A percentile compares a stretch with the other conserved stretches of the same genome.
Conservation (phyloP, 2,888 invertebrate species). For the Cheilosia urbana region DNA sequence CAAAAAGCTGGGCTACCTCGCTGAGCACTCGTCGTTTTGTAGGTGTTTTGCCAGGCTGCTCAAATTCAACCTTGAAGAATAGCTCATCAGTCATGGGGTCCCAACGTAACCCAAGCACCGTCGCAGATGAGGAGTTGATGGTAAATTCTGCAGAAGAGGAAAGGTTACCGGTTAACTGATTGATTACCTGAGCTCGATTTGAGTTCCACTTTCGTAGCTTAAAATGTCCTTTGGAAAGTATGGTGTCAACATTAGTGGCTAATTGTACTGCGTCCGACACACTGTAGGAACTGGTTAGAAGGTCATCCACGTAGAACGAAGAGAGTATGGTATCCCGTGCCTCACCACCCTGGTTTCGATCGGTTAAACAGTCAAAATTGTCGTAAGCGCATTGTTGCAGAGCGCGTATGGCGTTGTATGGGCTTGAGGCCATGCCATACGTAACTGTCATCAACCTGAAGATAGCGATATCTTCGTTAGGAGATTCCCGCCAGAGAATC, state of each 20-base stretch:
- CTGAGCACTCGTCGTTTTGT: conserved; percentile 7
- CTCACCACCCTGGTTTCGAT: conserved; percentile 9
- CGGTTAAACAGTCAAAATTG: conserved; percentile 1
- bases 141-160: conserved; percentile 26
- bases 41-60: no score
- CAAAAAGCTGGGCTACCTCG: conserved; percentile 7
- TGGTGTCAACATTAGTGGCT: conserved; percentile 1
- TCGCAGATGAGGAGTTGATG: not conserved
- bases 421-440: not conserved
- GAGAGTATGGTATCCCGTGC: conserved; percentile 32
- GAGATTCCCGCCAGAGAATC: no score
- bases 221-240: conserved; percentile 23
- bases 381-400: conserved; percentile 41
- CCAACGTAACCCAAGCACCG: conserved; percentile 16
- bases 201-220: conserved; percentile 31
- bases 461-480: no score
- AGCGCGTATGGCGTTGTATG: not conserved
- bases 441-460: no score
- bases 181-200: conserved; percentile 10
- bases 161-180: conserved; percentile 3
- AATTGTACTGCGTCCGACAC: conserved; percentile 5
- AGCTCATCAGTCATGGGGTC: not conserved
- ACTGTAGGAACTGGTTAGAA: conserved; percentile 32
- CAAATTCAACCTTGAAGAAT: conserved; percentile 8
- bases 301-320: conserved; percentile 49